phyloP scores from a whole-genome alignment of 2,113 vertebrate species.

The Ptilonorhynchus violaceus region DNA sequence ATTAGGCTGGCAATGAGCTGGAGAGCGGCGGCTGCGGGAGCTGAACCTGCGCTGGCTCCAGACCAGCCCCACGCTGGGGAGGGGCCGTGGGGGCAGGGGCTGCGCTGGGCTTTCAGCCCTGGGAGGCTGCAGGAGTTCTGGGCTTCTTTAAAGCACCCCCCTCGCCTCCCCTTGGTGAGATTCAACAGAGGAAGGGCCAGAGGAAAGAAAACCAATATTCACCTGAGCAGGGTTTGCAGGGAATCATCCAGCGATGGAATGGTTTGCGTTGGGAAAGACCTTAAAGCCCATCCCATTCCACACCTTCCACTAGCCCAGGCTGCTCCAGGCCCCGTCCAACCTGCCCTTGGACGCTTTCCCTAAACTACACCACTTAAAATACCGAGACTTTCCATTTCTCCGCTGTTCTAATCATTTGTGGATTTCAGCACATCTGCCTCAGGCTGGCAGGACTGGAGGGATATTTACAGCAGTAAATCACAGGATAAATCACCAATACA shows the following conservation, averaged over 20 bases:
- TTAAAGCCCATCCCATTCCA: fast-evolving
- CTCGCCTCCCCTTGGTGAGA: neutral
- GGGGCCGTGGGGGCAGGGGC: neutral
- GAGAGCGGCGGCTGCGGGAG: neutral
- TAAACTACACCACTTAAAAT: neutral
- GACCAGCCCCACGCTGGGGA: fast-evolving
- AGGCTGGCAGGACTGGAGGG: neutral
- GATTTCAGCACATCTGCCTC: neutral
- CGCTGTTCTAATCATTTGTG: neutral
- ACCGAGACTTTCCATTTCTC: fast-evolving
- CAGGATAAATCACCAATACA: neutral
- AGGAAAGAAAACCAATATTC: neutral
- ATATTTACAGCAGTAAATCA: neutral
- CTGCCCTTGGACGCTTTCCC: neutral
- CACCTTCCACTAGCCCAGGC: neutral
- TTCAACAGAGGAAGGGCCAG: neutral
- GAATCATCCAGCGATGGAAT: neutral
- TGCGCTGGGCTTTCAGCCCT: too few species aligned
- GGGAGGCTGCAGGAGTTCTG: too few species aligned
- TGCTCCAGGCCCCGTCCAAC: neutral
- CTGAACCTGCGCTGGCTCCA: neutral
- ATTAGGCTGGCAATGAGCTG: neutral
- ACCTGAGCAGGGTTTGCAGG: neutral
- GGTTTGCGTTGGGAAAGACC: neutral
- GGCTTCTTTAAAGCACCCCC: neutral